Evolutionary conservation across 2,797 vertebrate genomes (phyloP).

Genomic region (Lagodon rhomboides): DNA sequence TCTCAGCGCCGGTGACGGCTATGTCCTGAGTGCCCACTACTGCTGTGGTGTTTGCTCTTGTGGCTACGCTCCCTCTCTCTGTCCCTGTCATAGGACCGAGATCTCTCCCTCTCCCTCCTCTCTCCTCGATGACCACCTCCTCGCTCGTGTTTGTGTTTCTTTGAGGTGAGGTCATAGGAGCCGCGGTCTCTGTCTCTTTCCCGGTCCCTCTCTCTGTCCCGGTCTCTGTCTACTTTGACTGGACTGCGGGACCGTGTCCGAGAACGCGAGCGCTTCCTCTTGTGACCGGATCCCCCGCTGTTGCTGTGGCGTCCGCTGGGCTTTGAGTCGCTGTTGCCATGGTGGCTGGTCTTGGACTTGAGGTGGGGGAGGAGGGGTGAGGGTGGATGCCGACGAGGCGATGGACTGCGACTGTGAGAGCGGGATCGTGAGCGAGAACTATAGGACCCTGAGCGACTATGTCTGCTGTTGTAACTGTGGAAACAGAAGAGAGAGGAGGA

Average conservation of each 20-base stretch:
- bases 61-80: conserved; percentile 88
- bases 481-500: background rate
- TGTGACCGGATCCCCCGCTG: conserved; percentile 86
- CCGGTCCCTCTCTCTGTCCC: conserved; percentile 81
- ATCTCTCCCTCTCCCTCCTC: conserved; percentile 91
- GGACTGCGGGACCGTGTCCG: conserved; percentile 92
- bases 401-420: conserved; percentile 95
- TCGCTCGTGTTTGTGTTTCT: conserved; percentile 97
- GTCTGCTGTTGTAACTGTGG: conserved; percentile 93
- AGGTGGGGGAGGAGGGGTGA: conserved; percentile 92
- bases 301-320: conserved; percentile 88
- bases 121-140: conserved; percentile 90
- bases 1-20: conserved; percentile 92
- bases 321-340: conserved; percentile 92
- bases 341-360: conserved; percentile 89
- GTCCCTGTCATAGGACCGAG: conserved; percentile 93
- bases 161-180: conserved; percentile 89
- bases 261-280: conserved; percentile 92
- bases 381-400: conserved; percentile 92
- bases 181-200: conserved; percentile 88
- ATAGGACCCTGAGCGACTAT: conserved; percentile 97
- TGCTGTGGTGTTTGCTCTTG: conserved; percentile 95
- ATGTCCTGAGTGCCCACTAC: conserved; percentile 92
- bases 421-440: conserved; percentile 95
- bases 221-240: conserved; percentile 82